phyloP scores from a whole-genome alignment of 2,113 vertebrate genomes.

The Aphyosemion australe region DNA sequence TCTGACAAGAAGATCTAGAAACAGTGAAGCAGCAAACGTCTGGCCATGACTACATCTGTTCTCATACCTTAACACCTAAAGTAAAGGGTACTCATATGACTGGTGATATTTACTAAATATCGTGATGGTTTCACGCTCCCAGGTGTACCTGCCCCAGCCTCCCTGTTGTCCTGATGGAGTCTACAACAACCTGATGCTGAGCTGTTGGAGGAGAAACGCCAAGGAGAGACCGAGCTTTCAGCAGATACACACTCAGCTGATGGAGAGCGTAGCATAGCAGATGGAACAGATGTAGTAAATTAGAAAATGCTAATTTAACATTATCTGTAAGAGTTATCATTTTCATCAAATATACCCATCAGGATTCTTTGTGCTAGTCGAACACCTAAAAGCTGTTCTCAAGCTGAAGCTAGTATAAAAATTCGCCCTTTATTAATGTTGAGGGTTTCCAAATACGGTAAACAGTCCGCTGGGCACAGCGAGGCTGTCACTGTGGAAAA shows the following conservation, averaged over 20 bases:
- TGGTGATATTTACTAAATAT: background rate
- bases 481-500: too few species aligned
- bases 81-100: too few species aligned
- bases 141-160: slow-evolving; percentile 94
- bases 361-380: background rate
- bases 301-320: too few species aligned
- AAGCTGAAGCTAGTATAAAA: too few species aligned
- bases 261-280: slow-evolving; percentile 75
- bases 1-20: background rate
- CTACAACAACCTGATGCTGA: slow-evolving; percentile 90
- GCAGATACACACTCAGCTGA: slow-evolving; percentile 86
- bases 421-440: too few species aligned
- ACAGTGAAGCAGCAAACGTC: background rate
- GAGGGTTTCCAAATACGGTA: too few species aligned
- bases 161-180: slow-evolving; percentile 86
- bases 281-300: background rate
- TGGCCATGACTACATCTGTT: background rate
- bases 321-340: background rate
- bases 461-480: too few species aligned
- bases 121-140: slow-evolving; percentile 5
- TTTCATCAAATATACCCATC: background rate
- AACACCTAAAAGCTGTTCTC: background rate
- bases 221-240: slow-evolving; percentile 93
- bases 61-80: background rate
- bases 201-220: slow-evolving; percentile 95